These are phyloP conservation scores for Ancistrus triradiatus DNA, from an alignment of 2,113 vertebrate genomes.

Conservation along the genomic window DNA sequence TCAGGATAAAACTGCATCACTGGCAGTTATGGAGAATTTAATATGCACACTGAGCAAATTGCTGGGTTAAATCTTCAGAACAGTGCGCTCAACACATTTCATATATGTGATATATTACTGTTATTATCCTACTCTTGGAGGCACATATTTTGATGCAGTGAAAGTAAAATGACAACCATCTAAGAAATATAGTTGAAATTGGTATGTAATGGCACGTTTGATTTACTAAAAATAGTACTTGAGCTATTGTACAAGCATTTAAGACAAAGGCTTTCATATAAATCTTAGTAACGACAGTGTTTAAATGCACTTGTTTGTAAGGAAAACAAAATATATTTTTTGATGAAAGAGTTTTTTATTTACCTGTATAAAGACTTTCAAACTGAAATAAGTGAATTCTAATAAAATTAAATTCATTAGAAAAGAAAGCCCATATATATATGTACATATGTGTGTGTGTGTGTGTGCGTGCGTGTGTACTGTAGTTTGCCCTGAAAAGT, in stretches of 20 bases:
- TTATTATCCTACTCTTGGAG: not conserved
- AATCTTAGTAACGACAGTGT: not conserved
- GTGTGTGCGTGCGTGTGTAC: not conserved
- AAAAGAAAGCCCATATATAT: not conserved
- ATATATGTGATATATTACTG: not conserved
- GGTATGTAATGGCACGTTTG: no score
- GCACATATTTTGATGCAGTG: not conserved
- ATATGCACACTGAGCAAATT: not conserved
- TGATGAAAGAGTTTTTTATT: not conserved
- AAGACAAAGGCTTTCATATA: not conserved
- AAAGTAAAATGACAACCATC: not conserved
- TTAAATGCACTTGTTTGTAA: not conserved
- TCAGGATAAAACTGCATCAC: not conserved
- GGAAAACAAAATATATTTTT: conserved; percentile 2
- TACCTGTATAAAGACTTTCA: not conserved
- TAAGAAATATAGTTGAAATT: no score
- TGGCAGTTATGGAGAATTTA: not conserved
- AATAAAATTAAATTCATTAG: not conserved
- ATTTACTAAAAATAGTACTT: not conserved
- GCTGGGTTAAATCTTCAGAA: not conserved
- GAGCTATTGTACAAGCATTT: not conserved
- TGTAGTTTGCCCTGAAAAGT: no score
- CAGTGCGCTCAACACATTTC: not conserved
- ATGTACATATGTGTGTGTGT: no score
- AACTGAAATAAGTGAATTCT: not conserved